phyloP scores from a whole-genome alignment of 1,140 invertebrate genomes.

The Psix sp. region DNA sequence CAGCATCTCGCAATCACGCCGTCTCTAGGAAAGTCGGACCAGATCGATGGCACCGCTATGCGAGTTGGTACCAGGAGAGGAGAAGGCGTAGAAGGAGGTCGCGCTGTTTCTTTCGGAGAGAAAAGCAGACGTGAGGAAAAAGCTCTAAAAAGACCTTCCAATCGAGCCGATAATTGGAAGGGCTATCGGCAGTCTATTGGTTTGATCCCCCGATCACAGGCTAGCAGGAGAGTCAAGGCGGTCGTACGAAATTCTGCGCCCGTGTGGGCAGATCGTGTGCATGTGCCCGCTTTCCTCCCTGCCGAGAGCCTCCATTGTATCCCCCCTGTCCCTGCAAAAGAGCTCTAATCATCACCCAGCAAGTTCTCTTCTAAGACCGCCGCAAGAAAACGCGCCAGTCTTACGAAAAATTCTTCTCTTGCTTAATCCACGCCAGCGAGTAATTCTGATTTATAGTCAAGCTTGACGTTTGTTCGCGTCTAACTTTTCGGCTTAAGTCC shows the following conservation, averaged over 20 bases:
- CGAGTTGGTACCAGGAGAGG: conserved; percentile 57
- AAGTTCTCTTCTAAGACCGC: too few species aligned
- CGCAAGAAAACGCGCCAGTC: too few species aligned
- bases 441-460: too few species aligned
- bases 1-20: too few species aligned
- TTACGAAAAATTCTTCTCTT: too few species aligned
- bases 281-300: conserved; percentile 41
- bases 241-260: conserved; percentile 68
- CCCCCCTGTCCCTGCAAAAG: neutral
- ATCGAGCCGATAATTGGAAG: conserved; percentile 73
- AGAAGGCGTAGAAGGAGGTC: conserved; percentile 9
- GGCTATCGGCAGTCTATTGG: conserved; percentile 77
- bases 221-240: conserved; percentile 65
- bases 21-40: too few species aligned
- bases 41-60: conserved; percentile 72
- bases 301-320: conserved; percentile 11
- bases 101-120: neutral
- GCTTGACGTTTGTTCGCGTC: too few species aligned
- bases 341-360: conserved; percentile 14
- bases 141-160: conserved; percentile 43
- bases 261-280: conserved; percentile 40
- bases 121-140: conserved; percentile 9
- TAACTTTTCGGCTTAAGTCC: too few species aligned
- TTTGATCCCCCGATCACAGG: conserved; percentile 74
- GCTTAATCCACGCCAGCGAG: too few species aligned